A percentile compares a stretch with the other conserved stretches of the same genome.
Conservation (phyloP, 2,113 vertebrate genomes). For the Plestiodon gilberti region DNA sequence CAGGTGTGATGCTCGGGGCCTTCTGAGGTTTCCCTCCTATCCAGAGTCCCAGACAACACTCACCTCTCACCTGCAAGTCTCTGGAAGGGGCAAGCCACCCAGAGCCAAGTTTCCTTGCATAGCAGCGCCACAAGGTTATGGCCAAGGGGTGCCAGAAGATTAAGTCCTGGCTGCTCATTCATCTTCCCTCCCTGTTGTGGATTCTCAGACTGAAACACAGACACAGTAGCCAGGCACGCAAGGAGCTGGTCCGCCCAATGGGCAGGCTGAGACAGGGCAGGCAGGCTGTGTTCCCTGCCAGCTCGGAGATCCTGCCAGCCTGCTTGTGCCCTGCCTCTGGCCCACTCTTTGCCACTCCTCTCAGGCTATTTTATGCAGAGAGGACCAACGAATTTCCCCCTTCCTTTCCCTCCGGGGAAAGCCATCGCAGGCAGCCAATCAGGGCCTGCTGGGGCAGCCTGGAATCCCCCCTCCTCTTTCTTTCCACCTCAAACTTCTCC, state of each 20-base stretch:
- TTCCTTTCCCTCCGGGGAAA: not conserved
- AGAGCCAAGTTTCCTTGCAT: slow-evolving; percentile 37
- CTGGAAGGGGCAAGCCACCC: not conserved
- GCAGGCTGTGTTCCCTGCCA: not conserved
- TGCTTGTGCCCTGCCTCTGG: not conserved
- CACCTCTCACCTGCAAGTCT: slow-evolving; percentile 9
- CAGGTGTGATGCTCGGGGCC: not conserved
- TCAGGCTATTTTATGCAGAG: slow-evolving; percentile 1
- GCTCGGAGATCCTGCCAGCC: not conserved
- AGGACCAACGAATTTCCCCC: not conserved
- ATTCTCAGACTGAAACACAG: not conserved
- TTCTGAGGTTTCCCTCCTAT: not conserved
- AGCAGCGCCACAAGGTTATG: slow-evolving; percentile 22
- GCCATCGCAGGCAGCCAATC: not conserved
- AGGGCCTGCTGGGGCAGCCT: not conserved
- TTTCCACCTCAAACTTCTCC: not conserved
- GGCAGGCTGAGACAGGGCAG: not conserved
- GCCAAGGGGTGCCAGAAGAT: not conserved
- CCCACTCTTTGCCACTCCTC: not conserved
- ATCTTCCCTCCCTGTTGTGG: not conserved
- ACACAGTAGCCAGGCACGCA: not conserved
- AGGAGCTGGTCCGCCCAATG: not conserved
- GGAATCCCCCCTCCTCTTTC: not conserved
- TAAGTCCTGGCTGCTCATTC: not conserved
- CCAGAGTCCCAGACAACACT: not conserved